Evolutionary conservation across 2,888 invertebrate species (phyloP).

Genomic region (Kryphioiulus occultus): DNA sequence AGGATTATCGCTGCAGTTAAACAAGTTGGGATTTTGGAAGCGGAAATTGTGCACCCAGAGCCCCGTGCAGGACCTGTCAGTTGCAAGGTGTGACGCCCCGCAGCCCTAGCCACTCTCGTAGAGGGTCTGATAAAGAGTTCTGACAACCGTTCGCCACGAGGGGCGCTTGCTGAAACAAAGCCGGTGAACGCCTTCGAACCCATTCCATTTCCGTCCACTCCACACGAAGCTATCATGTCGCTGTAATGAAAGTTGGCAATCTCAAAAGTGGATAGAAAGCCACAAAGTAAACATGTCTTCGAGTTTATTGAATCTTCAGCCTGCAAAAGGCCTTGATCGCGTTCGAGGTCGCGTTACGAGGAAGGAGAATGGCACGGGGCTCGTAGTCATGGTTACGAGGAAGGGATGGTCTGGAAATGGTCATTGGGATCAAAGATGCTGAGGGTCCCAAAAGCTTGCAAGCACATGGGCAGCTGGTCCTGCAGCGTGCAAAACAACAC

Average conservation of each 20-base stretch:
- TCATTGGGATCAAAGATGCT: neutral
- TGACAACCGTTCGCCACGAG: neutral
- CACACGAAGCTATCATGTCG: neutral
- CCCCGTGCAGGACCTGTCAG: neutral
- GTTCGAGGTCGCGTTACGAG: neutral
- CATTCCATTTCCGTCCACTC: neutral
- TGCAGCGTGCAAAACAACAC: no score
- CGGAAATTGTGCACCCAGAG: neutral
- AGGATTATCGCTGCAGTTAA: neutral
- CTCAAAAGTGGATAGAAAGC: constrained; percentile 2
- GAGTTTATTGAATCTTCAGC: neutral
- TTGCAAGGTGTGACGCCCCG: neutral
- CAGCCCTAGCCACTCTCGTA: neutral
- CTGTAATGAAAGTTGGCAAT: constrained; percentile 6
- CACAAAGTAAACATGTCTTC: neutral
- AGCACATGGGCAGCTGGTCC: neutral
- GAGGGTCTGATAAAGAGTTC: no score
- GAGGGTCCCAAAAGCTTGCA: no score
- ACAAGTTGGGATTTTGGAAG: neutral
- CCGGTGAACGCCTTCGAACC: neutral
- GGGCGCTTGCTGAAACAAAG: neutral
- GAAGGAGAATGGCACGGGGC: neutral
- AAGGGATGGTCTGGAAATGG: neutral
- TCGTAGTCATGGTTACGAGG: neutral
- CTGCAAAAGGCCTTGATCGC: neutral